phyloP scores from a whole-genome alignment of 2,797 vertebrate genomes.

The Taeniopygia guttata region DNA sequence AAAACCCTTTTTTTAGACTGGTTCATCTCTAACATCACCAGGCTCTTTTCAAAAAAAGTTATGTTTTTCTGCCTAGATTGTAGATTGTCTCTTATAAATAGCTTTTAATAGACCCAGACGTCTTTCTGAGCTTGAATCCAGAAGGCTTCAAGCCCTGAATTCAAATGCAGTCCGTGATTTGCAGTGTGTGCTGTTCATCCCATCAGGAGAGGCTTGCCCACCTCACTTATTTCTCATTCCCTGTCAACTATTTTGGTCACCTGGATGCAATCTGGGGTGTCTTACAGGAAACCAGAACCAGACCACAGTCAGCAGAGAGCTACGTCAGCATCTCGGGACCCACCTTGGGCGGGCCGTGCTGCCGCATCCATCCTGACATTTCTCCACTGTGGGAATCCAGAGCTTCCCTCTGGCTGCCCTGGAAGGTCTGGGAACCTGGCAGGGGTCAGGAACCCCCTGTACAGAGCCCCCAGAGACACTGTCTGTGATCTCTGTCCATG shows the following conservation, averaged over 20 bases:
- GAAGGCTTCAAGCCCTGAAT: background rate
- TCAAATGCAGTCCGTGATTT: background rate
- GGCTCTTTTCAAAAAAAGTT: background rate
- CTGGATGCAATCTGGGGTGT: background rate
- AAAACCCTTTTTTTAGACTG: background rate
- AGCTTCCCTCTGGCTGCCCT: too few relatives aligned
- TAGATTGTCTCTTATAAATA: background rate
- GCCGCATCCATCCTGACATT: fast-evolving
- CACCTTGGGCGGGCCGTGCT: background rate
- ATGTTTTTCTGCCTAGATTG: background rate
- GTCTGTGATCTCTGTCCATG: too few relatives aligned
- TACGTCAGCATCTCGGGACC: fast-evolving
- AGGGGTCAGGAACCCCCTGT: too few relatives aligned
- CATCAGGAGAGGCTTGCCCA: background rate
- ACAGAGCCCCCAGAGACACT: too few relatives aligned
- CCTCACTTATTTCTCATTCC: background rate
- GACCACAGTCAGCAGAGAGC: background rate
- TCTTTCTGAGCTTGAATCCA: background rate
- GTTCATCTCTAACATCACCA: background rate
- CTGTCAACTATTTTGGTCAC: background rate
- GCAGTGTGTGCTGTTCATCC: background rate
- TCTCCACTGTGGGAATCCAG: too few relatives aligned
- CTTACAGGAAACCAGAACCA: background rate
- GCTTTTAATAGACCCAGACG: background rate
- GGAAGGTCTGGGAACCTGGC: too few relatives aligned